Base-by-base conservation (phyloP, 2,888 invertebrate genomes). In the Caenorhabditis becei region DNA sequence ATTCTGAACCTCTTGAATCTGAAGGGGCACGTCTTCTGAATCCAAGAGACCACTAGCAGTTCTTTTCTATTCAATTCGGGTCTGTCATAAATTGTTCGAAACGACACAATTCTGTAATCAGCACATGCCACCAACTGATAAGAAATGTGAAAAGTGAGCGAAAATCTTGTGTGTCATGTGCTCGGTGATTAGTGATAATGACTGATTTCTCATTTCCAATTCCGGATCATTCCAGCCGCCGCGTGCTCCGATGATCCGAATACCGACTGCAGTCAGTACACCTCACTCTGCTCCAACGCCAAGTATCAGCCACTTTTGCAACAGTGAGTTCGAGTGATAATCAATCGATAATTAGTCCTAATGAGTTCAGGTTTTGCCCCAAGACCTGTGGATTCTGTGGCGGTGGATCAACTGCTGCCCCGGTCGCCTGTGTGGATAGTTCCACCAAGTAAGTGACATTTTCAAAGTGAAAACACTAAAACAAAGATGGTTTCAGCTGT, bases 331-430 rank as follows among this genome's bases (percentile, higher is more conserved):
- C 7, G 20, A 4, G 4, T n/a, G 37, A 20, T 14, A 16, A 23
- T n/a, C 24, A 16, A 35, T 23, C 23, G 3, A 2, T 11, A 16
- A 44, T 44, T 8, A n/a, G 4, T 35, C 18, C 11, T 20, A 44
- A 32, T 24, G 10, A 14, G 16, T 78, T 41, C 37, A 78, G 78
- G 26, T 72, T 72, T 49, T 79, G 79, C 41, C 61, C 71, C 11
- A 66, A 72, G 59, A 72, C 79, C 20, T 79, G 79, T 35, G 79
- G 79, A 72, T 79, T 62, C 53, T 79, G 79, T n/a, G 72, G 66
- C 20, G 71, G 72, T 35, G 79, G 72, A 28, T 67, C 65, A 18
- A 79, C 79, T 51, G 37, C 51, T 47, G 26, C 62, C 10, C 67
- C 72, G 41, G 56, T 37, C 49, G 26, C 61, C 20, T 79, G 79